Evolutionary conservation across 2,113 vertebrate species (phyloP).

Genomic region (Saguinus imperator): DNA sequence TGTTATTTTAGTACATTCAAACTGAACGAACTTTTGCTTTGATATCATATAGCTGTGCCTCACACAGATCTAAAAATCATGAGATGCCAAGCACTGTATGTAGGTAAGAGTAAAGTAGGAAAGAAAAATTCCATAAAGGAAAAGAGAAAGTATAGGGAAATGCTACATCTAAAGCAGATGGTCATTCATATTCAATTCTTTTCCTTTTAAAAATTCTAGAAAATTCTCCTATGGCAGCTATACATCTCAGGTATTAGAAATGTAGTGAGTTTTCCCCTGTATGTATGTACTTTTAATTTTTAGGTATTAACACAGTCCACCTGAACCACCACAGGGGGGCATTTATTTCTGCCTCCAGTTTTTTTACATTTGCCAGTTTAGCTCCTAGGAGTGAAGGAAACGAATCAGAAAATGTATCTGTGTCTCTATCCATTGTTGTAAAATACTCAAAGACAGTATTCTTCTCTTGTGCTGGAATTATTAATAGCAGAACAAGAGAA

Average conservation of each 20-base stretch:
- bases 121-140: neutral
- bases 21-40: neutral
- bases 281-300: neutral
- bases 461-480: neutral
- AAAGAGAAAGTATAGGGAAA: neutral
- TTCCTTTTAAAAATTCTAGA: neutral
- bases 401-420: neutral
- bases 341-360: neutral
- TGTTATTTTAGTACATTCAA: slow-evolving; percentile 24
- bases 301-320: neutral
- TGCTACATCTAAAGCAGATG: neutral
- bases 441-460: neutral
- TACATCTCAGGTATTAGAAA: neutral
- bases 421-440: neutral
- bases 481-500: neutral
- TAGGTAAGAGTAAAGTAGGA: neutral
- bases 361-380: neutral
- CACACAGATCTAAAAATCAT: neutral
- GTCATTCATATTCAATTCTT: neutral
- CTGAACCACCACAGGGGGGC: no score
- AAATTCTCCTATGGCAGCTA: neutral
- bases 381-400: neutral
- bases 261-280: neutral
- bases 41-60: neutral
- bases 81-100: neutral